These are phyloP conservation scores for Bellardia bayeri DNA, from an alignment of 2,888 invertebrate genomes.

Conservation along the genomic window DNA sequence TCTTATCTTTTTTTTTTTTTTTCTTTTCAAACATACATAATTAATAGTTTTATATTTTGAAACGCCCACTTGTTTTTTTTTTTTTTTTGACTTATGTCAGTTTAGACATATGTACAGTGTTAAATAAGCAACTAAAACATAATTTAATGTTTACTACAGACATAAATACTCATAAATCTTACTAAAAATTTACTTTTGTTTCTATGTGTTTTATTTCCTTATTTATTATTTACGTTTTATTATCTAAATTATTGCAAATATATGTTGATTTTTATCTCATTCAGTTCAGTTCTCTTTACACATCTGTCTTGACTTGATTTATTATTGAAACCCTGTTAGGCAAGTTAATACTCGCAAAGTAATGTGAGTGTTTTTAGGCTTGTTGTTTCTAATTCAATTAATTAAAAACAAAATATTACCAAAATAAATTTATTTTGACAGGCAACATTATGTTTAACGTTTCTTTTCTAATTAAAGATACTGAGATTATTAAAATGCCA, in stretches of 20 bases:
- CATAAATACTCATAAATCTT: constrained; percentile 38
- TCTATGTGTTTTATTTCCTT: constrained; percentile 20
- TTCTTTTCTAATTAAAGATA: constrained; percentile 13
- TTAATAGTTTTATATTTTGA: not conserved
- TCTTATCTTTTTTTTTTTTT: too few species aligned
- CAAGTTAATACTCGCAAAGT: constrained; percentile 48
- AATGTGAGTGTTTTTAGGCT: constrained; percentile 32
- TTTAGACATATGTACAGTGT: not conserved
- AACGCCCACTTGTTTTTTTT: not conserved
- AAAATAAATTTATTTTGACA: constrained; percentile 56
- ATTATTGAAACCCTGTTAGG: constrained; percentile 37
- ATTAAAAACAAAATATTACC: constrained; percentile 35
- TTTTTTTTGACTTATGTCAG: not conserved
- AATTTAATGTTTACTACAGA: not conserved
- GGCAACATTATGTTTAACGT: constrained; percentile 46
- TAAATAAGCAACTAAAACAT: not conserved
- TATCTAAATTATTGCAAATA: constrained; percentile 57
- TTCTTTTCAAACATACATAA: not conserved
- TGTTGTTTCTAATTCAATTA: constrained; percentile 60
- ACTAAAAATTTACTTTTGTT: not conserved
- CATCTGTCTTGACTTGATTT: constrained; percentile 31
- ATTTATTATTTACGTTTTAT: constrained; percentile 9
- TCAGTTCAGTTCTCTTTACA: constrained; percentile 7
- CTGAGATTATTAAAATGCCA: constrained; percentile 13
- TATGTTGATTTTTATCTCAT: constrained; percentile 38